A percentile compares a stretch with the other conserved stretches of the same genome.
Evolutionary conservation across 2,888 invertebrate genomes (phyloP).

Genomic region (Argyresthia goedartella): DNA sequence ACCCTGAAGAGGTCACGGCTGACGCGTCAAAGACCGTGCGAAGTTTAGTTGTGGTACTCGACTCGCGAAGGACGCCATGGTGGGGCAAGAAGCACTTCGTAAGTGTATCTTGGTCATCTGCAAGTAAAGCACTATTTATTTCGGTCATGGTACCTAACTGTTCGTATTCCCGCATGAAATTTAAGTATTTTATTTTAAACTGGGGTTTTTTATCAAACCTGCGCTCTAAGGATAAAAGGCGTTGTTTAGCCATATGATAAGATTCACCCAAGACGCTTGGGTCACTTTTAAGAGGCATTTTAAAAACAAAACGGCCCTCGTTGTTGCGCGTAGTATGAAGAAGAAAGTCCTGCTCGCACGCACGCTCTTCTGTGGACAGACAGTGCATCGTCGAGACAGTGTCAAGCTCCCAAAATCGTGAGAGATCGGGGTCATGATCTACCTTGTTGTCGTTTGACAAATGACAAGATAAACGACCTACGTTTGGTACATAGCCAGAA

Average conservation of each 20-base stretch:
- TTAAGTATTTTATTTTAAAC: slow-evolving; percentile 13
- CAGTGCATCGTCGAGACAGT: slow-evolving; percentile 8
- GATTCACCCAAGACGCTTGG: too few species aligned
- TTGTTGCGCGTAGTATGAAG: slow-evolving; percentile 15
- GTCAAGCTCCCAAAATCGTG: slow-evolving; percentile 7
- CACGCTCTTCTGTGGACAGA: slow-evolving; percentile 14
- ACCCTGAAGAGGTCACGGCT: slow-evolving; percentile 12
- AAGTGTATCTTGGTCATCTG: too few species aligned
- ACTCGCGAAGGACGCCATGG: too few species aligned
- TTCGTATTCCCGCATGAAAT: slow-evolving; percentile 19
- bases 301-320: slow-evolving; percentile 17
- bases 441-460: slow-evolving; percentile 3
- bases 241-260: too few species aligned
- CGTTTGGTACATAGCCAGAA: neutral
- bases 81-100: too few species aligned
- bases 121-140: slow-evolving; percentile 12
- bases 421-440: slow-evolving; percentile 8
- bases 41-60: slow-evolving; percentile 18
- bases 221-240: too few species aligned
- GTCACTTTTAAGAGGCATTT: slow-evolving; percentile 18
- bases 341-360: slow-evolving; percentile 19
- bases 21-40: slow-evolving; percentile 20
- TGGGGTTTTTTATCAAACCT: too few species aligned
- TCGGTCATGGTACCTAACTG: slow-evolving; percentile 16
- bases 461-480: too few species aligned